Base-by-base conservation (phyloP, 2,888 invertebrate genomes). In the Pegoplata infirma region DNA sequence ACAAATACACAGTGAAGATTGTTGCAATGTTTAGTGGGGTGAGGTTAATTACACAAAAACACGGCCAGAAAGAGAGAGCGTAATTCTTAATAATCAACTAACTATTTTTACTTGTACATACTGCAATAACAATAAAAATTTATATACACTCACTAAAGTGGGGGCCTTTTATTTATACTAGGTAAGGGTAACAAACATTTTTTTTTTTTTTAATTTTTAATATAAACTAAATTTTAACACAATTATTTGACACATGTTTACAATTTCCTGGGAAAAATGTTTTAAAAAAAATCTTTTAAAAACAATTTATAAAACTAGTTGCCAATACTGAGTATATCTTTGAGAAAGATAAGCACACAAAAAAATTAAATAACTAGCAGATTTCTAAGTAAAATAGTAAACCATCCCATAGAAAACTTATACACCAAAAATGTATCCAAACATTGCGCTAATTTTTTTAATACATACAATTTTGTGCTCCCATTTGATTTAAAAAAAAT, bases 1-100 rank as follows among this genome's bases (percentile, higher is more conserved):
- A 55, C 55, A 55, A 55, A 53, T 55, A 17, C 16, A 19, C 46
- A 16, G n/a, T 16, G 25, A 32, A 10, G 55, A 5, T 55, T 32
- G 32, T 17, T n/a, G 12, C 36, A 40, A n/a, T 36, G 12, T 36
- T 10, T 40, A 32, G 36, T n/a, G 36, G n/a, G 36, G 36, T 36
- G 36, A 36, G 36, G 36, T 12, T 2, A 36, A 36, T 36, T 12
- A 36, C 1, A 36, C 10, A 36, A 36, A 36, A n/a, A 36, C 36
- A 36, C 25, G 3, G 36, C 32, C 7, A 32, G 5, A 32, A 8
- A 32, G 32, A 10, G 32, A 32, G 32, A 8, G 23, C 3, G 36
- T 36, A 36, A 12, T 12, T 36, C 10, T 12, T 12, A 36, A 12
- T 36, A 36, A 12, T 36, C 36, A 36, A 36, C 36, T 36, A 3